Base-by-base conservation (phyloP, 2,888 invertebrate genomes). In the Eumerus sabulonum region DNA sequence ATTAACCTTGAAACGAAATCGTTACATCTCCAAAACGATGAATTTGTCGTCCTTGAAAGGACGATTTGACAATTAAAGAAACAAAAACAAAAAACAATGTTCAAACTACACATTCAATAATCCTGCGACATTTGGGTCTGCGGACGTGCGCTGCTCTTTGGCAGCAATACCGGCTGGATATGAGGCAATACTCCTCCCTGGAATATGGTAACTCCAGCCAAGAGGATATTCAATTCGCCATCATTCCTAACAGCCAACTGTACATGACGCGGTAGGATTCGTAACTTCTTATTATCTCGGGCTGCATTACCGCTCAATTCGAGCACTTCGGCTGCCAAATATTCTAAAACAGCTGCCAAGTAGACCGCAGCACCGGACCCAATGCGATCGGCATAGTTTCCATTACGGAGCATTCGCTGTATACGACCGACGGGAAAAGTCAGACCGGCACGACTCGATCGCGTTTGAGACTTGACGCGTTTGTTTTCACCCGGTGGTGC, bases 171-270 rank as follows among this genome's bases (percentile, higher is more conserved):
- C 1, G 94, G 91, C 84, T 94, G 93, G 82, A 95, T 95, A 85
- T 94, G 93, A 0, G 96, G 95, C 84, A 96, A 87, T 0, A 96
- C 96, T 84, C 96, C 96, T 74, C 96, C 96, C 88, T 96, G 94
- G 0, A 92, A 81, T 74, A 85, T 91, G 4, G 57, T 64, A 7
- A 76, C 76, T 16, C 27, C 53, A n/a, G 18, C 35, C 4, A 96
- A 88, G 57, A 96, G 90, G 86, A 92, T 93, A 87, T 94, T 94
- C 84, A 96, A 89, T 85, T 96, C 96, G 84, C 95, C 94, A 86
- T 96, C 96, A 87, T 95, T 95, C 13, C 94, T 90, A 77, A 96
- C 93, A 18, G 95, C 95, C 82, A 96, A 86, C 86, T 95, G 93
- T 18, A 95, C 90, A 86, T 95, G 95, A 51, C 95, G 91, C 0